Conservation (phyloP, 2,888 invertebrate species). For the Thereva unica region DNA sequence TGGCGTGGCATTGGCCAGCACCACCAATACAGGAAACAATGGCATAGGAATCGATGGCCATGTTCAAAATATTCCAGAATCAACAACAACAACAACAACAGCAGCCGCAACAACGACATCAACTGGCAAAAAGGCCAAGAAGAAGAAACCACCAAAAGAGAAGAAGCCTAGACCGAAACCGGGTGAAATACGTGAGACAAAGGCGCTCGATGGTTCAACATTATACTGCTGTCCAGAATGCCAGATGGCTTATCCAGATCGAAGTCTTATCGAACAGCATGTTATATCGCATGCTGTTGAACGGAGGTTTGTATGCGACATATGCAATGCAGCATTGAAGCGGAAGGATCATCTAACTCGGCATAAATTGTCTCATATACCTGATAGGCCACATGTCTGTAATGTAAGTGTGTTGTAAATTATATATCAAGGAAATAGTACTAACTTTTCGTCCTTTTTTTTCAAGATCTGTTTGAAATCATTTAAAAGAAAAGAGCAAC, state of each 20-base stretch:
- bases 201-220: conserved; percentile 78
- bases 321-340: conserved; percentile 85
- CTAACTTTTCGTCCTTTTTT: conserved; percentile 6
- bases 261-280: conserved; percentile 81
- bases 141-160: conserved; percentile 67
- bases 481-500: conserved; percentile 86
- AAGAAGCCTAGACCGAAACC: conserved; percentile 79
- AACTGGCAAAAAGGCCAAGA: conserved; percentile 58
- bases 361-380: conserved; percentile 87
- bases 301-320: conserved; percentile 83
- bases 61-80: conserved; percentile 40
- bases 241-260: conserved; percentile 87
- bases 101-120: conserved; percentile 52
- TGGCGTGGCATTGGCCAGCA: conserved; percentile 51
- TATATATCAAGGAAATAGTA: not conserved
- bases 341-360: conserved; percentile 85
- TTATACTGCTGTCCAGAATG: conserved; percentile 86
- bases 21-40: conserved; percentile 42
- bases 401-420: conserved; percentile 60
- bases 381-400: conserved; percentile 85
- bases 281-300: conserved; percentile 85
- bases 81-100: conserved; percentile 58
- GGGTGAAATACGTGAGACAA: conserved; percentile 61
- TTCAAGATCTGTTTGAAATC: conserved; percentile 76
- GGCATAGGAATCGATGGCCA: conserved; percentile 37